These are phyloP conservation scores for Mus minutoides DNA, from an alignment of 2,797 vertebrate species.

Conservation along the genomic window DNA sequence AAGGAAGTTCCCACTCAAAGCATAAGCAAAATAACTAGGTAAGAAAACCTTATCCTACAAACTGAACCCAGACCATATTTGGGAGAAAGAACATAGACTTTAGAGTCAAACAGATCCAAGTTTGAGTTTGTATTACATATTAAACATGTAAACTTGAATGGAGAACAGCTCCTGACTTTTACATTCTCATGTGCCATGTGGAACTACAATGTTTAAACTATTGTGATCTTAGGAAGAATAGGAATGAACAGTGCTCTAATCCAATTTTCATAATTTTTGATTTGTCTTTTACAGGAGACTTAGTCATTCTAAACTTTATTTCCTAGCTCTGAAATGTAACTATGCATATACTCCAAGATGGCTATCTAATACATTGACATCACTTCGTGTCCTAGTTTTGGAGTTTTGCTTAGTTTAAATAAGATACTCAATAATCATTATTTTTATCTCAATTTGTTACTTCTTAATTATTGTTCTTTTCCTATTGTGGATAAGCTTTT, in stretches of 20 bases:
- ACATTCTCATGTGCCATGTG: background rate
- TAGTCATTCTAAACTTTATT: constrained; percentile 28
- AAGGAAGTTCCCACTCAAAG: background rate
- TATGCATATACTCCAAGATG: background rate
- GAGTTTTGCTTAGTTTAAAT: background rate
- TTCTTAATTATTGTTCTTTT: background rate
- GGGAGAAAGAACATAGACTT: background rate
- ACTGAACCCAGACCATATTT: background rate
- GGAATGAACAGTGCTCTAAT: background rate
- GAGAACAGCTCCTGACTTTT: background rate
- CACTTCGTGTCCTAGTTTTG: background rate
- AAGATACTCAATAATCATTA: background rate
- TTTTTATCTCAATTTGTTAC: constrained; percentile 32
- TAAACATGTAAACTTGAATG: background rate
- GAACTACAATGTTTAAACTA: background rate
- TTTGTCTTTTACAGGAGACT: constrained; percentile 32
- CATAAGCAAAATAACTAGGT: background rate
- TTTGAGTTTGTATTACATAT: background rate
- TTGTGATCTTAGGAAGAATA: background rate
- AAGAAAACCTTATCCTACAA: background rate
- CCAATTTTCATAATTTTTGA: background rate
- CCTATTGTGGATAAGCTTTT: background rate
- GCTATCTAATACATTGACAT: background rate
- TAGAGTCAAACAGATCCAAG: background rate
- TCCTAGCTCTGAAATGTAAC: background rate